Percentiles rank a stretch among this genome's conserved stretches.
phyloP scores from a whole-genome alignment of 2,888 invertebrate species.

The Lepidocyrtinus sp. region DNA sequence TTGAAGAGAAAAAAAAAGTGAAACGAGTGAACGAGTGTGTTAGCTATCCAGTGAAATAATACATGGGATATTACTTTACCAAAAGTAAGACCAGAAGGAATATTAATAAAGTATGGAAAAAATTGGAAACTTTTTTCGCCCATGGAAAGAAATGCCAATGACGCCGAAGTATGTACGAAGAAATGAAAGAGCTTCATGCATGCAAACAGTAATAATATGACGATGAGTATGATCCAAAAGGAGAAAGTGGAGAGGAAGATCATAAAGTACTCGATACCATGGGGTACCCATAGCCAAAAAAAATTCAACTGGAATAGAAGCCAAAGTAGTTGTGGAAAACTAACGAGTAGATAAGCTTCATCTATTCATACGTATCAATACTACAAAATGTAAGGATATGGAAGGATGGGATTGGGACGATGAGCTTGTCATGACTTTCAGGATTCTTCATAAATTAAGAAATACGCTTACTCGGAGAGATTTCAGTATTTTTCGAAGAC shows the following conservation, averaged over 20 bases:
- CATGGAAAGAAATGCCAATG: background rate
- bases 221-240: background rate
- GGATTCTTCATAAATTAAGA: background rate
- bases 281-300: background rate
- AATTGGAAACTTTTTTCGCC: conserved; percentile 10
- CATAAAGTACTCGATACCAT: background rate
- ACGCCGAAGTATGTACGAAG: background rate
- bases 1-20: background rate
- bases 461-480: too few species aligned
- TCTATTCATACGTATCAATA: background rate
- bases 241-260: background rate
- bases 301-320: too few species aligned
- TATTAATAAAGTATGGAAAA: conserved; percentile 12
- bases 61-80: conserved; percentile 13
- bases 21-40: conserved; percentile 5
- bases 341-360: too few species aligned
- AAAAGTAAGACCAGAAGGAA: conserved; percentile 9
- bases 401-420: background rate
- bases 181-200: background rate
- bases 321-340: background rate
- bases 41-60: conserved; percentile 13
- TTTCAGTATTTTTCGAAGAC: too few species aligned
- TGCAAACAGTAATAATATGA: conserved; percentile 1
- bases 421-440: background rate
- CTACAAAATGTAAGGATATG: background rate